phyloP scores from a whole-genome alignment of 2,888 invertebrate genomes.

The Xestia rhomboidea region DNA sequence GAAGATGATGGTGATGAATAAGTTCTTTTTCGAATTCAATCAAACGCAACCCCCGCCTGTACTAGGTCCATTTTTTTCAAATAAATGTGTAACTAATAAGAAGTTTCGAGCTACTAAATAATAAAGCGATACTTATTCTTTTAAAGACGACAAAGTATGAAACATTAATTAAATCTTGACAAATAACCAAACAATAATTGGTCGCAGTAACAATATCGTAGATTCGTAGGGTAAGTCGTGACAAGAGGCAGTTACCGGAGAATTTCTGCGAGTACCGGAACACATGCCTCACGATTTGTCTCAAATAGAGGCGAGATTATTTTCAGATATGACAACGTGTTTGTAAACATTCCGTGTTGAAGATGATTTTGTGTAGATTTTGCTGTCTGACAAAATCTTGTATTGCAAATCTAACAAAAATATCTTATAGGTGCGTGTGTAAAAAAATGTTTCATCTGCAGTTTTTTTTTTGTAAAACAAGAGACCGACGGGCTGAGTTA shows the following conservation, averaged over 20 bases:
- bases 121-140: background rate
- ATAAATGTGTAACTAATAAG: background rate
- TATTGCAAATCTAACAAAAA: too few species aligned
- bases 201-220: background rate
- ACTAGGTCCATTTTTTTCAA: background rate
- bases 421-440: too few species aligned
- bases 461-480: too few species aligned
- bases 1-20: too few species aligned
- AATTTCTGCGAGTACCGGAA: slow-evolving; percentile 29
- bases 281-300: slow-evolving; percentile 38
- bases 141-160: background rate
- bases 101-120: background rate
- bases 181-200: slow-evolving; percentile 15
- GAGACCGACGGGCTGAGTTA: too few species aligned
- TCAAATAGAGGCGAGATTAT: slow-evolving; percentile 19
- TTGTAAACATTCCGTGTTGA: background rate
- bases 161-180: slow-evolving; percentile 15
- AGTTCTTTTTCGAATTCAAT: background rate
- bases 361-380: slow-evolving; percentile 15
- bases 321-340: slow-evolving; percentile 31
- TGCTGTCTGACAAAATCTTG: too few species aligned
- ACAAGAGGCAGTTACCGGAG: slow-evolving; percentile 11
- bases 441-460: too few species aligned
- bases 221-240: slow-evolving; percentile 33
- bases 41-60: background rate